A percentile compares a stretch with the other conserved stretches of the same genome.
Evolutionary conservation across 2,888 invertebrate genomes (phyloP).

Genomic region (Tenthredo scrophulariae): DNA sequence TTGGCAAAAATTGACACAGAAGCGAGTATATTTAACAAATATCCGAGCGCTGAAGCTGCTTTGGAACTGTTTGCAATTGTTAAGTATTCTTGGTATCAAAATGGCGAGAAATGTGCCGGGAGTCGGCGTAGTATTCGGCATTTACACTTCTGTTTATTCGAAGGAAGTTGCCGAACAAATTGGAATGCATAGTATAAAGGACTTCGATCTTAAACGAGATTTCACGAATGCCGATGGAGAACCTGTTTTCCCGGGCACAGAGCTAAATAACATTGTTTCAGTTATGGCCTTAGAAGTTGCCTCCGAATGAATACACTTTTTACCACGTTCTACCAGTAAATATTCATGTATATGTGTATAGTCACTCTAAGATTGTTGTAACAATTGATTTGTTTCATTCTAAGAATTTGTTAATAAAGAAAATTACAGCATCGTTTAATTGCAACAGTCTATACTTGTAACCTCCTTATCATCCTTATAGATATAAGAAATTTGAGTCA

Average conservation of each 20-base stretch:
- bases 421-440: not conserved
- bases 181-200: slow-evolving; percentile 58
- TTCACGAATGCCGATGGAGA: slow-evolving; percentile 53
- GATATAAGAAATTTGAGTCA: not conserved
- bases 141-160: slow-evolving; percentile 63
- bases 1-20: slow-evolving; percentile 60
- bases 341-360: not conserved
- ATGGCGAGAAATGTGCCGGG: slow-evolving; percentile 54
- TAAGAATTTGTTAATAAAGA: not conserved
- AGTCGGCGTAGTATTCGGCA: slow-evolving; percentile 61
- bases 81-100: slow-evolving; percentile 59
- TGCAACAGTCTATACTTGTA: not conserved
- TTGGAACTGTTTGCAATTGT: slow-evolving; percentile 65
- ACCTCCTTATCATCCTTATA: not conserved
- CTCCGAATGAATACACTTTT: not conserved
- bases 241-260: slow-evolving; percentile 55
- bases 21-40: slow-evolving; percentile 57
- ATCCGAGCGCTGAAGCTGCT: slow-evolving; percentile 55
- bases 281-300: slow-evolving; percentile 59
- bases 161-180: slow-evolving; percentile 59
- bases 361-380: not conserved
- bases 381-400: not conserved
- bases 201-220: slow-evolving; percentile 58
- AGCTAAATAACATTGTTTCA: slow-evolving; percentile 58
- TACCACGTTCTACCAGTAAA: not conserved